Conservation (phyloP, 2,797 vertebrate species). For the Siniperca obscura region DNA sequence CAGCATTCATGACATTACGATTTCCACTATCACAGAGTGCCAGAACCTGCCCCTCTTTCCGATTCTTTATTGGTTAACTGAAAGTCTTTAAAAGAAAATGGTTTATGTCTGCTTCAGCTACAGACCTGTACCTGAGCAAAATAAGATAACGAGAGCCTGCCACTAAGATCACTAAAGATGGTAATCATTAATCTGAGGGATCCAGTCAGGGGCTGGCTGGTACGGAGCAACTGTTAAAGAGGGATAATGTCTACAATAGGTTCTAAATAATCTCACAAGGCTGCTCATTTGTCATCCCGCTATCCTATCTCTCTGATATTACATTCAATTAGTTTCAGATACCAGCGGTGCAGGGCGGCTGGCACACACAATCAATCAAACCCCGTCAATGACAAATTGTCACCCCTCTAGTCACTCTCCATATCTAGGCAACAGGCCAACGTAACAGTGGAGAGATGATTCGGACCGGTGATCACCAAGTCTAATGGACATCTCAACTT, state of each 20-base stretch:
- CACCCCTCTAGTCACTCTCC: constrained; percentile 60
- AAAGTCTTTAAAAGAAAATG: constrained; percentile 22
- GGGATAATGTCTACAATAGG: constrained; percentile 51
- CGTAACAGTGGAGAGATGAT: constrained; percentile 18
- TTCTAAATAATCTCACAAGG: constrained; percentile 64
- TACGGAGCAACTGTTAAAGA: constrained; percentile 30
- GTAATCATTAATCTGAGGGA: constrained; percentile 47
- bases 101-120: constrained; percentile 14
- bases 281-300: constrained; percentile 65
- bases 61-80: constrained; percentile 8
- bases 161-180: constrained; percentile 33
- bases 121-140: not conserved
- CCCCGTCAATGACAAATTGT: constrained; percentile 81
- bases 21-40: constrained; percentile 39
- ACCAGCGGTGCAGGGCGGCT: constrained; percentile 55
- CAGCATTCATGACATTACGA: constrained; percentile 24
- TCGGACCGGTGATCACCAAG: constrained; percentile 58
- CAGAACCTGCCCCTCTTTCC: constrained; percentile 30
- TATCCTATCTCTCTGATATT: constrained; percentile 64
- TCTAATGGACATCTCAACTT: constrained; percentile 58
- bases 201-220: constrained; percentile 13
- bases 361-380: constrained; percentile 82
- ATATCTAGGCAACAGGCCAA: constrained; percentile 73
- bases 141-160: constrained; percentile 22
- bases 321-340: constrained; percentile 79